These are phyloP conservation scores for Anniella stebbinsi DNA, from an alignment of 2,797 vertebrate genomes.

Conservation along the genomic window DNA sequence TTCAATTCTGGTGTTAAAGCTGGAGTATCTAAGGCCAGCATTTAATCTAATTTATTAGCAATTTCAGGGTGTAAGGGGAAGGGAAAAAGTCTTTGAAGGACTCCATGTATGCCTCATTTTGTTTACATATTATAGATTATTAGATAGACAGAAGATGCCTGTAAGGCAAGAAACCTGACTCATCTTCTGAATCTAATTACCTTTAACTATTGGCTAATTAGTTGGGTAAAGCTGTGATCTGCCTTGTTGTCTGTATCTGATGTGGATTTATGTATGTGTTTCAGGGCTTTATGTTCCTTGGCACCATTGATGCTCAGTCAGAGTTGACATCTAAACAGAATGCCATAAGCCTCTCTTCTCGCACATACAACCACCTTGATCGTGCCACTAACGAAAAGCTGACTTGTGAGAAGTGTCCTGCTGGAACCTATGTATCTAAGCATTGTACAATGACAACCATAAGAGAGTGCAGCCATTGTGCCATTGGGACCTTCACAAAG, in stretches of 20 bases:
- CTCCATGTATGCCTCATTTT: not conserved
- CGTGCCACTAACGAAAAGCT: conserved; percentile 84
- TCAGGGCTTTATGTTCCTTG: conserved; percentile 87
- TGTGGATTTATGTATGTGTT: conserved; percentile 63
- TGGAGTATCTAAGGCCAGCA: not conserved
- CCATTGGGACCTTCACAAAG: conserved; percentile 87
- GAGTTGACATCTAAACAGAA: conserved; percentile 79
- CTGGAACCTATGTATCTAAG: conserved; percentile 90
- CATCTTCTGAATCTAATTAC: not conserved
- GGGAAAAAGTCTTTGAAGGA: not conserved
- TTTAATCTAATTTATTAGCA: not conserved
- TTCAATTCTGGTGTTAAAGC: not conserved
- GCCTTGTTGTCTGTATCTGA: not conserved
- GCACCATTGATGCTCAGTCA: conserved; percentile 78
- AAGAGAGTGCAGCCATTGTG: conserved; percentile 91
- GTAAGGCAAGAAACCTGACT: not conserved
- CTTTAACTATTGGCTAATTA: not conserved
- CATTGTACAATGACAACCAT: conserved; percentile 87
- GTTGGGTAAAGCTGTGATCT: not conserved
- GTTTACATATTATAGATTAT: not conserved
- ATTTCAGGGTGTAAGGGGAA: not conserved
- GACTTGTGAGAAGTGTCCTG: conserved; percentile 94
- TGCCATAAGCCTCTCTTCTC: conserved; percentile 79
- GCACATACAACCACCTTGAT: conserved; percentile 88
- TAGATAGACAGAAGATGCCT: not conserved